phyloP scores from a whole-genome alignment of 2,888 invertebrate genomes.

The Parnassius smintheus region DNA sequence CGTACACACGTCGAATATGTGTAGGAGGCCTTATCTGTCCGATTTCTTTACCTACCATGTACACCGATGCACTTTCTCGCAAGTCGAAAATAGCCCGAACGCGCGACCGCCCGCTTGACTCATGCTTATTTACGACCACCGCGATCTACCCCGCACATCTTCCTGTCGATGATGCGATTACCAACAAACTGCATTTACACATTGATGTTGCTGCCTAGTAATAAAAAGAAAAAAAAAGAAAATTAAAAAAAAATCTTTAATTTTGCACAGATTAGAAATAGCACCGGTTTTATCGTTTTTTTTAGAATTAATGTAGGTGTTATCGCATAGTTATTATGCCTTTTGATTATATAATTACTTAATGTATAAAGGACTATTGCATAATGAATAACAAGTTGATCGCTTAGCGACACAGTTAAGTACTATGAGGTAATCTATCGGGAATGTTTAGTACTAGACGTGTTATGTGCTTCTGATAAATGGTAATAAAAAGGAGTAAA shows the following conservation, averaged over 20 bases:
- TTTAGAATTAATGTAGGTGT: background rate
- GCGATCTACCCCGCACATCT: constrained; percentile 47
- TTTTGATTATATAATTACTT: too few relatives aligned
- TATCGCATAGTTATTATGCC: too few relatives aligned
- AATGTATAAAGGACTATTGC: too few relatives aligned
- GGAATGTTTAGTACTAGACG: too few relatives aligned
- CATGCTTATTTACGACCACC: constrained; percentile 66
- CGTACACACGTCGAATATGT: background rate
- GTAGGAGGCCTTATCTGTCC: constrained; percentile 2
- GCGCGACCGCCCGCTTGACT: constrained; percentile 49
- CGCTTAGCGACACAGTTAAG: too few relatives aligned
- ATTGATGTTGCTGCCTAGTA: background rate
- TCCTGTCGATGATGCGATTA: constrained; percentile 34
- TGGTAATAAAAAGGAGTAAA: too few relatives aligned
- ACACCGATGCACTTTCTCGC: constrained; percentile 69
- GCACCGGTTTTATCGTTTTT: background rate
- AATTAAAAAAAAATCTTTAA: background rate
- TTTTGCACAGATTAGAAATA: constrained; percentile 2
- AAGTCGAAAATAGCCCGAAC: constrained; percentile 68
- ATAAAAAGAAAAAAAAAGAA: background rate
- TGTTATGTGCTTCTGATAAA: too few relatives aligned
- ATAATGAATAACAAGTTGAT: too few relatives aligned
- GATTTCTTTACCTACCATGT: constrained; percentile 8
- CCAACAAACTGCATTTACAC: background rate
- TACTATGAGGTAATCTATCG: too few relatives aligned